Conservation (phyloP, 2,113 vertebrate species). For the Heterotilapia buettikoferi region DNA sequence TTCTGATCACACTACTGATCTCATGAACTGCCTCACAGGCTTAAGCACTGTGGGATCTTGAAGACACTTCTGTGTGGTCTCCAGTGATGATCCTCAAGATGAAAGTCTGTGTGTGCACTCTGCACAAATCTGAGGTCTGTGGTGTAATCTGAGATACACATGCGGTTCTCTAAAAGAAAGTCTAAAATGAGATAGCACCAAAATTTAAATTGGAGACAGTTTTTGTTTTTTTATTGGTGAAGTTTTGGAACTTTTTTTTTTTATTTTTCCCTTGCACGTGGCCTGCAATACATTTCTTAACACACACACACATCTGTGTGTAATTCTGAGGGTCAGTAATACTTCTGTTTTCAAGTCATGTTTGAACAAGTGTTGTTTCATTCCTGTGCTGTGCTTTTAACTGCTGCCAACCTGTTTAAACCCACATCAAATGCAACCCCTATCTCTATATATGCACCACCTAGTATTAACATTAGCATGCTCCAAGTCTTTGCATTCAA, state of each 20-base stretch:
- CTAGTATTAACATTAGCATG: neutral
- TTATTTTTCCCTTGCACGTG: neutral
- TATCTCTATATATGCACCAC: neutral
- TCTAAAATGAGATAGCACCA: too few species aligned
- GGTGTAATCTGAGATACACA: neutral
- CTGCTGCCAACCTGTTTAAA: conserved; percentile 17
- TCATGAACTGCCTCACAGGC: neutral
- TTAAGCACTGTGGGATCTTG: neutral
- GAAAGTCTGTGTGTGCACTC: neutral
- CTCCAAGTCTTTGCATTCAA: neutral
- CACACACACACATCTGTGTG: too few species aligned
- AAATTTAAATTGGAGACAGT: neutral
- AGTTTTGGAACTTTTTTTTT: neutral
- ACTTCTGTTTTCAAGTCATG: too few species aligned
- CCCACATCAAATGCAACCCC: conserved; percentile 5
- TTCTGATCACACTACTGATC: neutral
- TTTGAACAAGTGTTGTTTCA: neutral
- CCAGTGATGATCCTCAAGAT: neutral
- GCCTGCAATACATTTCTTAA: neutral
- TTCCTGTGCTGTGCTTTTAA: neutral
- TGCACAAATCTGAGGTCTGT: neutral
- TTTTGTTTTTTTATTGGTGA: neutral
- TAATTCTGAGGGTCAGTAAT: too few species aligned
- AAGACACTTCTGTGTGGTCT: neutral
- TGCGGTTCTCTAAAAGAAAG: neutral